These are phyloP conservation scores for Helicoverpa assulta DNA, from an alignment of 2,888 invertebrate species.

Conservation along the genomic window DNA sequence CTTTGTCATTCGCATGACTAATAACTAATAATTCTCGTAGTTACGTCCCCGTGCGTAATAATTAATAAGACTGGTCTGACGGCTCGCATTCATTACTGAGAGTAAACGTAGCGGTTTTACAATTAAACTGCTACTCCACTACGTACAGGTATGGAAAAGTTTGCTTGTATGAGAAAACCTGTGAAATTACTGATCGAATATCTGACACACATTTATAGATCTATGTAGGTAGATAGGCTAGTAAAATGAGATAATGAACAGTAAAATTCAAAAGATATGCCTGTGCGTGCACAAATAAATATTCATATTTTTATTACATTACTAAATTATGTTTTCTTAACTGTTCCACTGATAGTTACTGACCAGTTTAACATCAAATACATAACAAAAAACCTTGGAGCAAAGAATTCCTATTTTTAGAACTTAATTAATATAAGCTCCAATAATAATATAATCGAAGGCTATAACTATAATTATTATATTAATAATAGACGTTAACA, in stretches of 20 bases:
- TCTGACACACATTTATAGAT: not conserved
- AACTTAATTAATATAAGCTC: constrained; percentile 1
- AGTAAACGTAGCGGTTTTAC: constrained; percentile 13
- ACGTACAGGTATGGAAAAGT: not conserved
- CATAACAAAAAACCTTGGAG: constrained; percentile 8
- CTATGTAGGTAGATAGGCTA: too few species aligned
- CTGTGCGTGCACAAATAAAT: not conserved
- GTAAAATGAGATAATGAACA: too few species aligned
- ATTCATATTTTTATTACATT: not conserved
- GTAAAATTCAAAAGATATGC: too few species aligned
- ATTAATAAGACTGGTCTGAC: constrained; percentile 28
- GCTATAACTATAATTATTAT: not conserved
- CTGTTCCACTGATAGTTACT: too few species aligned
- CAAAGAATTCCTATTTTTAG: constrained; percentile 18
- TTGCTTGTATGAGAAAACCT: not conserved
- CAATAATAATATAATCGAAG: constrained; percentile 5
- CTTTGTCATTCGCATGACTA: constrained; percentile 18
- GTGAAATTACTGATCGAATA: not conserved
- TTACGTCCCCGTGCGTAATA: constrained; percentile 37
- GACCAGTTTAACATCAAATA: not conserved
- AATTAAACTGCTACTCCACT: constrained; percentile 5
- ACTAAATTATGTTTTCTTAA: too few species aligned
- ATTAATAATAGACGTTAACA: constrained; percentile 24
- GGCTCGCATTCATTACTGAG: constrained; percentile 36
- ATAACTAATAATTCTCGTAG: constrained; percentile 22